These are phyloP conservation scores for Tupaia chinensis DNA, from an alignment of 2,113 vertebrate genomes.

Conservation along the genomic window DNA sequence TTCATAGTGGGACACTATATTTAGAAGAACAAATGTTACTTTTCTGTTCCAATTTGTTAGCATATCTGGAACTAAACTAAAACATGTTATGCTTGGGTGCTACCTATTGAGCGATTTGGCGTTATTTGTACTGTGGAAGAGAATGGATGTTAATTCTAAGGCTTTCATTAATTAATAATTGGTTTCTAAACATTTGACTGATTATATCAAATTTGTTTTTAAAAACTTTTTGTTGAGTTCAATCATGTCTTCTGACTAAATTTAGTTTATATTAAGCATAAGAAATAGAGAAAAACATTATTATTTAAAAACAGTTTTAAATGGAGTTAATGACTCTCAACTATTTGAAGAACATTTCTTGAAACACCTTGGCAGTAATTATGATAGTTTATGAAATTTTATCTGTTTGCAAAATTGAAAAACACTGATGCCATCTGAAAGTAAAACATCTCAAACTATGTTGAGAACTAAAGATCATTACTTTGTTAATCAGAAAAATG, in stretches of 20 bases:
- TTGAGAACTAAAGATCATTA: slow-evolving; percentile 21
- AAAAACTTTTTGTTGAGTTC: slow-evolving; percentile 12
- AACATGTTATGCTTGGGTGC: background rate
- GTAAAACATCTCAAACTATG: slow-evolving; percentile 2
- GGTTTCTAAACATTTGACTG: slow-evolving; percentile 30
- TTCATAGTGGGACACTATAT: background rate
- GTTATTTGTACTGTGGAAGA: background rate
- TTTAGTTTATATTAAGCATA: slow-evolving; percentile 39
- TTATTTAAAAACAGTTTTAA: slow-evolving; percentile 30
- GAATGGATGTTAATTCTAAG: slow-evolving; percentile 23
- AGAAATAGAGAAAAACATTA: slow-evolving; percentile 12
- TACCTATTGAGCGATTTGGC: background rate
- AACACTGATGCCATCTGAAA: slow-evolving; percentile 43
- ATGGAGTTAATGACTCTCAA: slow-evolving; percentile 6
- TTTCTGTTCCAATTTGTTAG: background rate
- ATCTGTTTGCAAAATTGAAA: slow-evolving; percentile 68
- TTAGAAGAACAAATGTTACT: slow-evolving; percentile 2
- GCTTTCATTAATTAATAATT: slow-evolving; percentile 35
- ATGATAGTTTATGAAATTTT: slow-evolving; percentile 52
- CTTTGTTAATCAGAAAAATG: background rate
- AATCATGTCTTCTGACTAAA: background rate
- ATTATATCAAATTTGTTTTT: slow-evolving; percentile 56
- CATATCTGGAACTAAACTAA: slow-evolving; percentile 7
- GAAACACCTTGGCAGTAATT: slow-evolving; percentile 53
- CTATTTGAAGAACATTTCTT: slow-evolving; percentile 16